phyloP scores from a whole-genome alignment of 2,113 vertebrate species.

The Tragulus kanchil region DNA sequence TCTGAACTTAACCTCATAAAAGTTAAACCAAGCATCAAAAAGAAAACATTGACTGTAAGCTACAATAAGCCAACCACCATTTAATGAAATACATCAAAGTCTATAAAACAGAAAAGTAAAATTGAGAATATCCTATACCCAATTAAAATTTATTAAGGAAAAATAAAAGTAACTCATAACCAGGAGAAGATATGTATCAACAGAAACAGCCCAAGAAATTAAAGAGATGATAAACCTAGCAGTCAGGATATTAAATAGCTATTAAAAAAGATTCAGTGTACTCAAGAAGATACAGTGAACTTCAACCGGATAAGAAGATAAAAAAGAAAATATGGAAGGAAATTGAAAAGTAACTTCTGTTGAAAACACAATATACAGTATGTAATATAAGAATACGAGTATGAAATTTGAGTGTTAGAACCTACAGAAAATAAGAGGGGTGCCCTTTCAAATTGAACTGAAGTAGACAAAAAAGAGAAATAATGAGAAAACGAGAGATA shows the following conservation, averaged over 20 bases:
- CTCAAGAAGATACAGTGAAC: not conserved
- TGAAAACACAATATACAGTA: not conserved
- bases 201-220: not conserved
- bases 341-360: not conserved
- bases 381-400: not conserved
- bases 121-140: not conserved
- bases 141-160: not conserved
- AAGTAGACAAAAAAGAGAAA: not conserved
- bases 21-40: not conserved
- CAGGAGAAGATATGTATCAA: not conserved
- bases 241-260: not conserved
- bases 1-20: not conserved
- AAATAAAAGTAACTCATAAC: not conserved
- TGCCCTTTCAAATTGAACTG: not conserved
- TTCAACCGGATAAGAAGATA: not conserved
- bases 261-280: not conserved
- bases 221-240: not conserved
- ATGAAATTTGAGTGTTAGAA: not conserved
- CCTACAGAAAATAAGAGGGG: not conserved
- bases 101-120: not conserved
- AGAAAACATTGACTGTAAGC: not conserved
- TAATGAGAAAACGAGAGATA: not conserved
- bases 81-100: not conserved
- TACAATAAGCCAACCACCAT: not conserved
- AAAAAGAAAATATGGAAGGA: not conserved